Percentiles rank a stretch among this genome's conserved stretches.
Conservation (phyloP, 2,888 invertebrate species). For the Buathra laborator region DNA sequence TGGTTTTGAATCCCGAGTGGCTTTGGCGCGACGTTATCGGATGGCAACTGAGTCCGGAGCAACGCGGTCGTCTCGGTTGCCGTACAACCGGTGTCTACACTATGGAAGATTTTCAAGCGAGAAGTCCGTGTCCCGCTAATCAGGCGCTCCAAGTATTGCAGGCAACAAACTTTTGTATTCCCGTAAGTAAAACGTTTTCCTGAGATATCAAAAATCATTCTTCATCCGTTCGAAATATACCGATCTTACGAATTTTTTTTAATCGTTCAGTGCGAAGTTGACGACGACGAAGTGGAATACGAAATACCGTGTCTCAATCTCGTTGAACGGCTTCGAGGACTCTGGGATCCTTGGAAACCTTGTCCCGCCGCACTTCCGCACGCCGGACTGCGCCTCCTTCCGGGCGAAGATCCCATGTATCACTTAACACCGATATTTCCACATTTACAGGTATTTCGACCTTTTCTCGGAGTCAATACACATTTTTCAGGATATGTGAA, state of each 20-base stretch:
- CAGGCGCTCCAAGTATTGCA: constrained; percentile 90
- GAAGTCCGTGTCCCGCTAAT: constrained; percentile 90
- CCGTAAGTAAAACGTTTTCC: constrained; percentile 82
- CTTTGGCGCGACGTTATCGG: constrained; percentile 89
- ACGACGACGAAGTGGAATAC: constrained; percentile 89
- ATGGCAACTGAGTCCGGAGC: constrained; percentile 88
- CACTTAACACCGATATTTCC: constrained; percentile 90
- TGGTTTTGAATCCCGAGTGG: constrained; percentile 90
- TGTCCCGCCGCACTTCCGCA: constrained; percentile 86
- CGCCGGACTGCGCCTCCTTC: constrained; percentile 88
- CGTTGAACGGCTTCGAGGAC: constrained; percentile 88
- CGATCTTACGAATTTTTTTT: constrained; percentile 68
- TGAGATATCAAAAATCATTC: not conserved
- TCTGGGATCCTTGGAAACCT: constrained; percentile 88
- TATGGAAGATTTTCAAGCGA: constrained; percentile 90
- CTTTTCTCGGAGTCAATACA: no score
- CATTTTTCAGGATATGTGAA: no score
- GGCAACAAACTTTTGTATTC: constrained; percentile 90
- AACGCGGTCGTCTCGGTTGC: constrained; percentile 84
- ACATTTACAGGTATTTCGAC: constrained; percentile 87
- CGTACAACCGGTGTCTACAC: constrained; percentile 90
- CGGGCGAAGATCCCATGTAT: constrained; percentile 87
- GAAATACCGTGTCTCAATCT: constrained; percentile 91
- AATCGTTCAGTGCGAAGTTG: constrained; percentile 88
- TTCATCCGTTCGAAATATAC: not conserved